Base-by-base conservation (phyloP, 1,140 invertebrate genomes). In the Drosophila guanche region DNA sequence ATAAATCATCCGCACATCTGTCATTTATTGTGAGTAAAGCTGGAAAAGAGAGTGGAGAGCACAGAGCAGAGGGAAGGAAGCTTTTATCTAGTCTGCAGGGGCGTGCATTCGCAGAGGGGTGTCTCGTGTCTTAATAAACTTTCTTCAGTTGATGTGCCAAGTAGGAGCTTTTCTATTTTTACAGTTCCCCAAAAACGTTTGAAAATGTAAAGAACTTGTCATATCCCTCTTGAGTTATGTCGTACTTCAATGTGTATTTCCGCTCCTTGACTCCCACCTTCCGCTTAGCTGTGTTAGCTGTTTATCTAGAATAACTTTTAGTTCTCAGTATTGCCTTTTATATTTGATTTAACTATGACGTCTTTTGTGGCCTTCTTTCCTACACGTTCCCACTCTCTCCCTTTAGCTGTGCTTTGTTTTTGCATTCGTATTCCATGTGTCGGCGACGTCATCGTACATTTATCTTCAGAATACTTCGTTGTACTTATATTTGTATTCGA, bases 1-100 rank as follows among this genome's bases (percentile, higher is more conserved):
- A 80, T 81, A 83, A 83, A 85, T 85, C 81, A 75, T 75, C 27
- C 58, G 50, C 74, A 70, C 81, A 86, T 74, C 80, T 85, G 66
- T 69, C 66, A 69, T 54, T 68, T 68, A 56, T 68, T 62, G 37
- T 23, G 62, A 53, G 27, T 4, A 37, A 37, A 37, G 33, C 10
- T 12, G 10, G 12, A 12, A 29, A 29, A 29, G 27, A 37, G 33
- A 12, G 33, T 1, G 6, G 33, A 37, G 33, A 37, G 10, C 16
- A 4, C 3, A 37, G 33, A 10, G 3, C 33, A 12, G 33, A 12
- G 10, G 10, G 8, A 37, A 12, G 33, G 33, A 37, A 12, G 33
- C 33, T 37, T 37, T 37, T 37, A 37, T 37, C 33, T 37, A 37
- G 33, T 37, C 33, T 37, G 8, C 33, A 37, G 33, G 10, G 33